phyloP scores from a whole-genome alignment of 2,113 vertebrate genomes.

The Marcusenius ussheri region DNA sequence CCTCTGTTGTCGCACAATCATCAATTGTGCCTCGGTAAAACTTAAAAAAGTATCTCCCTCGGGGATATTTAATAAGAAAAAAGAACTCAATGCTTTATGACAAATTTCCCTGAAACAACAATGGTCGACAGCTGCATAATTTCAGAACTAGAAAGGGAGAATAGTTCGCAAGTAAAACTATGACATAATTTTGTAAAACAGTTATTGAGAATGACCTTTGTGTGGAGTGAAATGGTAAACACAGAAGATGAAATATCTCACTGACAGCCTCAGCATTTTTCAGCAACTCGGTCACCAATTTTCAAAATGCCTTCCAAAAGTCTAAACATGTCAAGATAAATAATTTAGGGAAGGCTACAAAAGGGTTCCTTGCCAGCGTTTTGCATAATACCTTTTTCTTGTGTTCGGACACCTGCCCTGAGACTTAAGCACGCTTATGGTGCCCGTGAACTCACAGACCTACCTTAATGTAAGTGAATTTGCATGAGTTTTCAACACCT shows the following conservation, averaged over 20 bases:
- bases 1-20: neutral
- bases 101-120: slow-evolving; percentile 2
- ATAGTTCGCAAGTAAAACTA: neutral
- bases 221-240: neutral
- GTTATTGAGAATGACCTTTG: slow-evolving; percentile 5
- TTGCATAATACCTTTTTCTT: neutral
- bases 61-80: neutral
- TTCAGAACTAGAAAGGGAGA: neutral
- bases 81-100: neutral
- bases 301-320: neutral
- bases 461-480: neutral
- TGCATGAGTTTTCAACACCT: neutral
- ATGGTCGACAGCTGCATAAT: neutral
- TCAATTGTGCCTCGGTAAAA: neutral
- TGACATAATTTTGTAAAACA: neutral
- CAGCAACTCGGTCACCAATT: neutral
- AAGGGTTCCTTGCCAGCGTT: neutral
- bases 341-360: neutral
- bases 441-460: neutral
- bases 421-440: neutral
- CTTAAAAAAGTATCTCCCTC: neutral
- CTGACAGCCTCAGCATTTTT: neutral
- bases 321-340: neutral
- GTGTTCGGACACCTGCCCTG: neutral
- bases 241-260: neutral